A percentile compares a stretch with the other conserved stretches of the same genome.
Evolutionary conservation across 2,888 invertebrate species (phyloP).

Genomic region (Ethmia dodecea): DNA sequence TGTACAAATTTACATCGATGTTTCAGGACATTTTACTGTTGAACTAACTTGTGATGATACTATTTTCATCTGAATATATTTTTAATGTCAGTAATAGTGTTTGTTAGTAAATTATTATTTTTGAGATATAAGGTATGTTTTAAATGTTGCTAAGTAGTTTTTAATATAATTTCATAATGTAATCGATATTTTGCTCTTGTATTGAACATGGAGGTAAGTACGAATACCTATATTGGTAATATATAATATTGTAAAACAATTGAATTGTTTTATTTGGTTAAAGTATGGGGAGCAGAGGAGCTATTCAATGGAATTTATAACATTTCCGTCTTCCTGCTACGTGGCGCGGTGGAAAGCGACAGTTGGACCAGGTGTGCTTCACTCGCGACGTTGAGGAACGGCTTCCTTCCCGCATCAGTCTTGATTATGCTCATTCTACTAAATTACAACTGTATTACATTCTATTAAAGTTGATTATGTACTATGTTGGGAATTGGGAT

Average conservation of each 20-base stretch:
- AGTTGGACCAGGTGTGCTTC: slow-evolving; percentile 16
- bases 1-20: too few species aligned
- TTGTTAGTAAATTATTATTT: slow-evolving; percentile 77
- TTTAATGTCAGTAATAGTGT: slow-evolving; percentile 37
- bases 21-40: slow-evolving; percentile 11
- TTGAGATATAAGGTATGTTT: slow-evolving; percentile 74
- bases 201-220: slow-evolving; percentile 53
- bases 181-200: slow-evolving; percentile 57
- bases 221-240: slow-evolving; percentile 64
- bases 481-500: too few species aligned
- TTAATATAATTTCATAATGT: slow-evolving; percentile 69
- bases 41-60: slow-evolving; percentile 17
- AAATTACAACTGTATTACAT: slow-evolving; percentile 26
- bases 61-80: slow-evolving; percentile 23
- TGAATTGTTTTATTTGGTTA: slow-evolving; percentile 33
- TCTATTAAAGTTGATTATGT: slow-evolving; percentile 30
- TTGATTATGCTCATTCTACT: slow-evolving; percentile 10
- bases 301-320: slow-evolving; percentile 5
- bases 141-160: slow-evolving; percentile 72
- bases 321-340: slow-evolving; percentile 12
- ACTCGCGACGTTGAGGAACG: slow-evolving; percentile 36
- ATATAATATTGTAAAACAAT: slow-evolving; percentile 48
- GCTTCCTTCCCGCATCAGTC: slow-evolving; percentile 38
- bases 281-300: not conserved
- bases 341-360: slow-evolving; percentile 7